A percentile compares a stretch with the other conserved stretches of the same genome.
Evolutionary conservation across 2,888 invertebrate genomes (phyloP).

Genomic region (Ennomos erosarius): DNA sequence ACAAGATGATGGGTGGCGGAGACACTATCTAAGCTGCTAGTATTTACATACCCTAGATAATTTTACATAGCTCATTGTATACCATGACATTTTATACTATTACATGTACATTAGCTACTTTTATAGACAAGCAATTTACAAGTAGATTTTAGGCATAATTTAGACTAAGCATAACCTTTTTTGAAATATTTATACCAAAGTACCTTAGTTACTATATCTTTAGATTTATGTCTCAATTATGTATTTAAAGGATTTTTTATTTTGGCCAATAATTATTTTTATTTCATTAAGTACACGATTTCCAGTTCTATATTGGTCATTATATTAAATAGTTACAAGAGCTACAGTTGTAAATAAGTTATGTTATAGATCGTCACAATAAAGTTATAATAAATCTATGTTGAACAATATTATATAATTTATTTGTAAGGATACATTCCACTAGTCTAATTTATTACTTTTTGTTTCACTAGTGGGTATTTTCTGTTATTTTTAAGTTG

Average conservation of each 20-base stretch:
- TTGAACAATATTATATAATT: constrained; percentile 47
- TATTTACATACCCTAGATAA: constrained; percentile 13
- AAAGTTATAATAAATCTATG: constrained; percentile 29
- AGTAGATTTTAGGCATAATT: constrained; percentile 21
- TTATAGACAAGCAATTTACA: constrained; percentile 17
- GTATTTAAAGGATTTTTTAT: too few relatives aligned
- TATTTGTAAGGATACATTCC: constrained; percentile 52
- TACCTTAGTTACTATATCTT: constrained; percentile 59
- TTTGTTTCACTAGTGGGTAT: constrained; percentile 18
- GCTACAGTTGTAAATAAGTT: constrained; percentile 50
- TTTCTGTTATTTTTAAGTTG: constrained; percentile 18
- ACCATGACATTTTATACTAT: constrained; percentile 24
- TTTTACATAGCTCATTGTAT: constrained; percentile 14
- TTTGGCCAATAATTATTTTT: too few relatives aligned
- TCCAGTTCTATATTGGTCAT: too few relatives aligned
- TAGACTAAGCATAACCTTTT: constrained; percentile 36
- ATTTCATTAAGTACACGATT: constrained; percentile 20
- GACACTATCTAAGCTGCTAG: constrained; percentile 62
- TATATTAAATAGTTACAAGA: constrained; percentile 13
- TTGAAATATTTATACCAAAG: constrained; percentile 71
- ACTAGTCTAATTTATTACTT: constrained; percentile 57
- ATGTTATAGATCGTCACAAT: constrained; percentile 31
- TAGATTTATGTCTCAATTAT: constrained; percentile 55
- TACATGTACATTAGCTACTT: constrained; percentile 24
- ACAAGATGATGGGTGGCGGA: constrained; percentile 90